These are phyloP conservation scores for Serrognathus titanus DNA, from an alignment of 2,888 invertebrate genomes.

Conservation along the genomic window DNA sequence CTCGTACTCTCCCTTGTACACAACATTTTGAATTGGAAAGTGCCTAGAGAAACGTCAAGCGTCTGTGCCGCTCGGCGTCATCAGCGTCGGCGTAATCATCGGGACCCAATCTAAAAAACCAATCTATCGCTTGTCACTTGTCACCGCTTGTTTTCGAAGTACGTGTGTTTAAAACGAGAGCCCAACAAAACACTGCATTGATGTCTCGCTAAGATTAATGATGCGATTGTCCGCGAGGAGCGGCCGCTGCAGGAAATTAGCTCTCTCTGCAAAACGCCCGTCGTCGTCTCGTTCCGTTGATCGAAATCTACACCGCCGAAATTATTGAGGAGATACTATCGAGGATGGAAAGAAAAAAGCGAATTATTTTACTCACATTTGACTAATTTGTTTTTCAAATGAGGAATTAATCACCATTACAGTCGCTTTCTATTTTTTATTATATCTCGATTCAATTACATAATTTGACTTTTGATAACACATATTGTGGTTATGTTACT, in stretches of 20 bases:
- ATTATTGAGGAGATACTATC: conserved; percentile 2
- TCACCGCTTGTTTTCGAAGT: conserved; percentile 43
- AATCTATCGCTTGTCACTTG: conserved; percentile 47
- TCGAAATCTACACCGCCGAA: conserved; percentile 18
- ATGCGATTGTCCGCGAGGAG: conserved; percentile 41
- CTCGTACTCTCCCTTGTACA: too few relatives aligned
- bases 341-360: neutral
- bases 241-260: conserved; percentile 38
- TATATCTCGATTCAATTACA: too few relatives aligned
- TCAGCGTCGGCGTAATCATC: conserved; percentile 30
- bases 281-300: conserved; percentile 22
- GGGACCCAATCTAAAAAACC: conserved; percentile 42
- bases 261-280: conserved; percentile 30
- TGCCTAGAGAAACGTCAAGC: too few relatives aligned
- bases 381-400: too few relatives aligned
- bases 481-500: too few relatives aligned
- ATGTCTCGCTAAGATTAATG: conserved; percentile 45
- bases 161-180: conserved; percentile 39
- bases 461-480: too few relatives aligned
- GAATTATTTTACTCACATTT: too few relatives aligned
- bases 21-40: too few relatives aligned
- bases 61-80: too few relatives aligned
- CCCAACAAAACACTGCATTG: conserved; percentile 43
- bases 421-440: too few relatives aligned
- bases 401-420: too few relatives aligned